Evolutionary conservation across 2,797 vertebrate genomes (phyloP), one percentile per base, ranked within the genome.

Genomic region (Enteromius argenteus): DNA sequence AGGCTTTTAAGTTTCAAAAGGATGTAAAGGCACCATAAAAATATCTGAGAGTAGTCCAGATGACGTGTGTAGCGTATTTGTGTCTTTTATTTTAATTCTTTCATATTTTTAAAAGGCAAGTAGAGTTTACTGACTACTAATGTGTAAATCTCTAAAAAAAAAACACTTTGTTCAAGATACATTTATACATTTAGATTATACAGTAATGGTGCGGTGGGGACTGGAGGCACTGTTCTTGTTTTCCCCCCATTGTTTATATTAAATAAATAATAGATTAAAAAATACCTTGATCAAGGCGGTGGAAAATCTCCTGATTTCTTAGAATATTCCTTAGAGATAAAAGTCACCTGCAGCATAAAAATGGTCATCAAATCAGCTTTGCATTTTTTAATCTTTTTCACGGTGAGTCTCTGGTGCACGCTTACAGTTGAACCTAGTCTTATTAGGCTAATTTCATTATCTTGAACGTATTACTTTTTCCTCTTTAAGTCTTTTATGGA

Each of bases 281-380:
- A 32, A 32, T n/a, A 42, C 21, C 8, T 76, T 23, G 74, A 60
- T 44, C 4, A 44, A 23, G 27, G 35, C 5, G 4, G 6, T 58
- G 53, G 42, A 42, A 9, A 10, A 27, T 17, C 21, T 60, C 14
- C 35, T 17, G 3, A n/a, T 44, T 77, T 17, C 9, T 11, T 23
- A 58, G 30, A 76, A 58, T 58, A 76, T 58, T n/a, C 35, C 21
- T 23, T 2, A 32, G 11, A 46, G 39, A 64, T 78, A 42, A 78
- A 62, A 17, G 21, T 74, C 21, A 73, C 56, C 56, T 73, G 42
- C 32, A 76, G 49, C 35, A 66, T 32, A 53, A 67, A 66, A 74
- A 67, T 21, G n/a, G 5, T 42, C 66, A 58, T 83, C 46, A 76
- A 53, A 76, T 37, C 60, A 75, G 35, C n/a, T 80, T 56, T 67